A percentile compares a stretch with the other conserved stretches of the same genome.
Evolutionary conservation across 2,888 invertebrate species (phyloP).

Genomic region (Asteroscopus sphinx): DNA sequence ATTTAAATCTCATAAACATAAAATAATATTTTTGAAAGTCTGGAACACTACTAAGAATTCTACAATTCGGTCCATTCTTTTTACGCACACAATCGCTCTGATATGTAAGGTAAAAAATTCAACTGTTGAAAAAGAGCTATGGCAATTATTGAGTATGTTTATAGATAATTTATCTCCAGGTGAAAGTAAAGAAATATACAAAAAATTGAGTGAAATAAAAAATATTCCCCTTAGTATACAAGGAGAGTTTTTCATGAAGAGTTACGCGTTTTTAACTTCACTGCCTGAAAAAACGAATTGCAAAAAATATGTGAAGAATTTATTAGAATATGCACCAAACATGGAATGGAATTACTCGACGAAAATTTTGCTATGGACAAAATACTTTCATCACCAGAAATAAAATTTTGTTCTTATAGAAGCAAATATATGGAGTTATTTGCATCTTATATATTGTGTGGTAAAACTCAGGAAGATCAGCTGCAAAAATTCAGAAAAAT

Average conservation of each 20-base stretch:
- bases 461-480: conserved; percentile 61
- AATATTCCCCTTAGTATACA: conserved; percentile 58
- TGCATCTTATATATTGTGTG: conserved; percentile 57
- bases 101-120: conserved; percentile 62
- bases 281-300: conserved; percentile 59
- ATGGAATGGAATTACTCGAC: conserved; percentile 64
- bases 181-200: conserved; percentile 68
- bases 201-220: conserved; percentile 55
- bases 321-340: conserved; percentile 48
- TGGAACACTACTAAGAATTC: conserved; percentile 70
- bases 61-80: conserved; percentile 67
- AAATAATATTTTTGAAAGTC: conserved; percentile 58
- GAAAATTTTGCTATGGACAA: conserved; percentile 60
- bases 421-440: conserved; percentile 35
- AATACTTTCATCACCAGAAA: conserved; percentile 52
- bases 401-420: conserved; percentile 43
- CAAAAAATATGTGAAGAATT: conserved; percentile 39
- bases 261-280: conserved; percentile 63
- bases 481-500: conserved; percentile 54
- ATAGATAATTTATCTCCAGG: conserved; percentile 68
- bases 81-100: conserved; percentile 61
- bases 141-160: conserved; percentile 66
- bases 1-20: conserved; percentile 63
- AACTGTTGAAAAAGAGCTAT: conserved; percentile 57
- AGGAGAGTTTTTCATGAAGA: conserved; percentile 65